Base-by-base conservation (phyloP, 1,140 invertebrate genomes). In the Hormaphis cornu region DNA sequence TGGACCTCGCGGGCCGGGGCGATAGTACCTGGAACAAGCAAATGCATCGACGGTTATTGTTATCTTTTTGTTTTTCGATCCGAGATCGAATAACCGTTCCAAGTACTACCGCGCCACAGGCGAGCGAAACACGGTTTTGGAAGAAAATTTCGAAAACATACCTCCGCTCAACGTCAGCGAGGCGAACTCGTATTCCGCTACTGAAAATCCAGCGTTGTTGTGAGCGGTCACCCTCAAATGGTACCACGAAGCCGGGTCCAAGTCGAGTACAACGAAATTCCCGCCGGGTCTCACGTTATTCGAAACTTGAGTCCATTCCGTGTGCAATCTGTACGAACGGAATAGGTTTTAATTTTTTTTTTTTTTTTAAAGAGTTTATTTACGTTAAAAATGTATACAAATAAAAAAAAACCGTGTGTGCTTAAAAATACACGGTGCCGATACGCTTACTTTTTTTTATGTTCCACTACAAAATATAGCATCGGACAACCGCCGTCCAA, bases 401-500 rank as follows among this genome's bases (percentile, higher is more conserved):
- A 40, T 40, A 40, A 14, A 8, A 8, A 40, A 8, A 40, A 7
- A 14, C 37, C 37, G 37, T 7, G 7, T 40, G 37, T 40, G 37
- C 14, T 40, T 8, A 14, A 40, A 40, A 40, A 8, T 40, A n/a
- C n/a, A n/a, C n/a, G n/a, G n/a, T n/a, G n/a, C n/a, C n/a, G 14
- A 40, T 40, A 44, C 30, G 78, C 79, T 82, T 82, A 93, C 90
- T 89, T 91, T 77, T 91, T 91, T 79, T 95, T 95, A 78, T 96
- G 93, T 79, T 95, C 92, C 33, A 98, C 90, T 61, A 95, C 92
- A 79, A 95, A 98, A 76, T 93, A 93, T 50, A 91, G 85, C 87
- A 98, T 96, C 2, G 93, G 91, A 79, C 95, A 98, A 33, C 93
- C 93, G 70, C 92, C 92, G 78, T 95, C 92, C 61, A 89, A 87